A percentile compares a stretch with the other conserved stretches of the same genome.
These are phyloP conservation scores for Cerastoderma edule DNA, from an alignment of 2,888 invertebrate species.

Conservation along the genomic window DNA sequence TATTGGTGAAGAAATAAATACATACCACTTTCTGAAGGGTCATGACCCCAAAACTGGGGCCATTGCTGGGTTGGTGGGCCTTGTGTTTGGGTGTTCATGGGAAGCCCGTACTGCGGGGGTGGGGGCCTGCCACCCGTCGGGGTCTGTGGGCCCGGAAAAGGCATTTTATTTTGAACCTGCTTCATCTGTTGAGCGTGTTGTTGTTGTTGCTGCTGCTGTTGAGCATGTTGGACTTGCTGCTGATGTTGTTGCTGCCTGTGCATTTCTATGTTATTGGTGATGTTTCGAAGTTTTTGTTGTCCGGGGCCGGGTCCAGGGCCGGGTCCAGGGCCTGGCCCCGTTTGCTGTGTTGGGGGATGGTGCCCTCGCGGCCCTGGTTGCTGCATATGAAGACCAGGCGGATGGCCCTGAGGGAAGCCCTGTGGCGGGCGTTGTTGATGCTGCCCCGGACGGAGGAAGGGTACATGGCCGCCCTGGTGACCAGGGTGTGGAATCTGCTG, in stretches of 20 bases:
- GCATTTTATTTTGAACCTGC: slow-evolving; percentile 34
- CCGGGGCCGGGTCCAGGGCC: slow-evolving; percentile 21
- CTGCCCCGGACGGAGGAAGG: slow-evolving; percentile 29
- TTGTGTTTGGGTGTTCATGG: slow-evolving; percentile 35
- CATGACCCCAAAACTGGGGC: slow-evolving; percentile 87
- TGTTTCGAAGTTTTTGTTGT: slow-evolving; percentile 52
- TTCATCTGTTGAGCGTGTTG: slow-evolving; percentile 28
- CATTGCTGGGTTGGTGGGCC: slow-evolving; percentile 45
- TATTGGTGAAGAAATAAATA: slow-evolving; percentile 6
- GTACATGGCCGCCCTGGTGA: slow-evolving; percentile 14
- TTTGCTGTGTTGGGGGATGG: slow-evolving; percentile 25
- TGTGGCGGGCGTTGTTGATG: slow-evolving; percentile 23
- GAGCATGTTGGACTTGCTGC: neutral
- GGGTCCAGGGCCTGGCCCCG: slow-evolving; percentile 17
- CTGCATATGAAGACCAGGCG: slow-evolving; percentile 28
- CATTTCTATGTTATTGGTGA: slow-evolving; percentile 54
- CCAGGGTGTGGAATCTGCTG: slow-evolving; percentile 18
- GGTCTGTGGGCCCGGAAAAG: slow-evolving; percentile 24
- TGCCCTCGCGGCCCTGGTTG: slow-evolving; percentile 22
- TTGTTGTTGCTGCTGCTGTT: slow-evolving; percentile 13
- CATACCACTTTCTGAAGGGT: slow-evolving; percentile 92
- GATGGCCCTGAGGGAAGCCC: slow-evolving; percentile 36
- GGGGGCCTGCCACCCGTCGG: slow-evolving; percentile 48
- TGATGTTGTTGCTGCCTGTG: slow-evolving; percentile 35
- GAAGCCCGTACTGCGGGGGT: slow-evolving; percentile 56